A percentile compares a stretch with the other conserved stretches of the same genome.
Conservation (phyloP, 2,113 vertebrate genomes). For the Hippopotamus amphibius region DNA sequence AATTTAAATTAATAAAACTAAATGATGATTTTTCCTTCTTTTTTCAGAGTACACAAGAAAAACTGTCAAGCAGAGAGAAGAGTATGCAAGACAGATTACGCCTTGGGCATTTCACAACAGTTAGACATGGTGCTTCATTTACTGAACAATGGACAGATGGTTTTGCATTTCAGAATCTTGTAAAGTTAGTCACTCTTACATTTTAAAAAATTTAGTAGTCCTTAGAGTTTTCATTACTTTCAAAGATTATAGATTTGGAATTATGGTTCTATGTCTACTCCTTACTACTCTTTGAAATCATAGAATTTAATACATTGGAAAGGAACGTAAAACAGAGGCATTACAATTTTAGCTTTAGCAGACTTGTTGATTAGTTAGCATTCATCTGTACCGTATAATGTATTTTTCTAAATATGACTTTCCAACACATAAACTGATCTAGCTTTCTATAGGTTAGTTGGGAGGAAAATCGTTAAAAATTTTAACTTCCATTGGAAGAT, state of each 20-base stretch:
- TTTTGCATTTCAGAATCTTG: slow-evolving; percentile 99
- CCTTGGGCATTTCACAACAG: slow-evolving; percentile 99
- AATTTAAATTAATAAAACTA: slow-evolving; percentile 63
- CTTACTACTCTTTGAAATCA: slow-evolving; percentile 73
- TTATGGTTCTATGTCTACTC: slow-evolving; percentile 51
- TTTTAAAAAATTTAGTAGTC: slow-evolving; percentile 83
- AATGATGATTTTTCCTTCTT: slow-evolving; percentile 44
- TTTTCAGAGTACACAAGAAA: slow-evolving; percentile 97
- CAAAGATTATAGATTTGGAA: slow-evolving; percentile 68
- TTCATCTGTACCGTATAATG: not conserved
- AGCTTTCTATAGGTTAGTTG: slow-evolving; percentile 43
- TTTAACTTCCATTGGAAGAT: slow-evolving; percentile 34
- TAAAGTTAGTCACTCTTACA: slow-evolving; percentile 93
- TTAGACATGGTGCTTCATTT: slow-evolving; percentile 99
- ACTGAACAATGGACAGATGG: slow-evolving; percentile 99
- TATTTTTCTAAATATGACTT: slow-evolving; percentile 36
- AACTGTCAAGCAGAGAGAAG: slow-evolving; percentile 98
- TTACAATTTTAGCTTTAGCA: slow-evolving; percentile 36
- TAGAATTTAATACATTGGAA: slow-evolving; percentile 70
- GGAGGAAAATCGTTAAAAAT: not conserved
- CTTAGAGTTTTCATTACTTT: slow-evolving; percentile 77
- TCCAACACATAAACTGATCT: slow-evolving; percentile 31
- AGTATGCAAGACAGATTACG: slow-evolving; percentile 99
- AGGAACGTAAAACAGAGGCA: slow-evolving; percentile 51
- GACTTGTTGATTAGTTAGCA: slow-evolving; percentile 27